Base-by-base conservation (phyloP, 2,888 invertebrate genomes). In the Poecilobothrus nobilitatus region DNA sequence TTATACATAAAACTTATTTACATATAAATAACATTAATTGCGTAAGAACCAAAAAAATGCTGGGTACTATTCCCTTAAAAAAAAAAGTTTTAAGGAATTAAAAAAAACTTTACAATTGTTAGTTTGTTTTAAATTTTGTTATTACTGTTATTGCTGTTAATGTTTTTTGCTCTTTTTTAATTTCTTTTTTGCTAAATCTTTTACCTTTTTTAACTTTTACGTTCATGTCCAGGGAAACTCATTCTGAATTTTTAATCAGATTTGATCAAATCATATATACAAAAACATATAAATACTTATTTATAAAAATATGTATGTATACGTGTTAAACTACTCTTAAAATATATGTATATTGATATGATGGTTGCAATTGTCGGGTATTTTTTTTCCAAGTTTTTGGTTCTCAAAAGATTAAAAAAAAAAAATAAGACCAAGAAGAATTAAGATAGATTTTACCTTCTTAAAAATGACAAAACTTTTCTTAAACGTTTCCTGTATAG, bases 211-310 rank as follows among this genome's bases (percentile, higher is more conserved):
- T n/a, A 53, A 53, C 18, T 53, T 53, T 53, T 53, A n/a, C 18
- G 15, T 53, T 53, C 53, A 53, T 53, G 53, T 53, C 53, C 53
- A 53, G 18, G n/a, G 1, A 18, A 53, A 53, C 53, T 53, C 53
- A 53, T n/a, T 53, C 53, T 12, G 53, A 53, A 53, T 53, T 53
- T 53, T 53, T 53, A 53, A 53, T 53, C n/a, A 53, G 53, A n/a
- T 53, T 53, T 5, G 12, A 44, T 18, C 27, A 27, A 27, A 27
- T 27, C 5, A 27, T 27, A 27, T 27, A 27, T 27, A 27, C 27
- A 27, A 27, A 2, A 4, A 27, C 27, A 27, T 27, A 5, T 2
- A 27, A n/a, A n/a, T n/a, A n/a, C n/a, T 44, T 44, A 10, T 44
- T 44, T 53, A 12, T 53, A 10, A 5, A 1, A 12, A 12, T 53